Conservation (phyloP, 2,888 invertebrate genomes). For the Sinodicranocentrus sp. region DNA sequence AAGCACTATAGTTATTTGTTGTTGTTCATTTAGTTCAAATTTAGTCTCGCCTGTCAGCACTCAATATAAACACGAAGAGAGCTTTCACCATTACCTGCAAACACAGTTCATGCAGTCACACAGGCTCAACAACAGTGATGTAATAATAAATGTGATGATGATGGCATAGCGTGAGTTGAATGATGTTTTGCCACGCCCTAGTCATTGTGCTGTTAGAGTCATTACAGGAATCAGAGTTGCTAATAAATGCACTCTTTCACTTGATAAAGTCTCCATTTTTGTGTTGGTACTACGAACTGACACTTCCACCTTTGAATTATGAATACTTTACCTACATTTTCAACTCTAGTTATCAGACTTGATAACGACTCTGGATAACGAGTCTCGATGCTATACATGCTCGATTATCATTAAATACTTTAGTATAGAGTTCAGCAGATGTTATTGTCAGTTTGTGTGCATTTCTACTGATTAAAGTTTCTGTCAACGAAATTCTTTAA, state of each 20-base stretch:
- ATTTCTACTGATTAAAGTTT: too few species aligned
- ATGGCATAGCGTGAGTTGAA: slow-evolving; percentile 45
- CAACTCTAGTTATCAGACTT: too few species aligned
- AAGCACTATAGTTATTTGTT: too few species aligned
- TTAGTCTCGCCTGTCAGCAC: slow-evolving; percentile 34
- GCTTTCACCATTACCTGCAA: slow-evolving; percentile 18
- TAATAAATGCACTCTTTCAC: not conserved
- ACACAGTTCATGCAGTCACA: not conserved
- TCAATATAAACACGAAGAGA: slow-evolving; percentile 2
- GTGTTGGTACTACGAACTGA: not conserved
- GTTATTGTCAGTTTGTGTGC: too few species aligned
- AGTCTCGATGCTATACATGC: too few species aligned
- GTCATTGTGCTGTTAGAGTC: slow-evolving; percentile 13
- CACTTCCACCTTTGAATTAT: too few species aligned
- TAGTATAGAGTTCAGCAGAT: too few species aligned
- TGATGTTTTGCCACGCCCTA: slow-evolving; percentile 58
- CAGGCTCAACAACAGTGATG: slow-evolving; percentile 24
- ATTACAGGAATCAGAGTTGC: slow-evolving; percentile 41
- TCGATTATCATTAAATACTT: too few species aligned
- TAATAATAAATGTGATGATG: slow-evolving; percentile 47
- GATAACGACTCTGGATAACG: too few species aligned
- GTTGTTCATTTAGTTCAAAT: slow-evolving; percentile 24
- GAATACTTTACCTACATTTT: too few species aligned
- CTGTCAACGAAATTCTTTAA: too few species aligned
- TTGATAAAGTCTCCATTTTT: not conserved